These are phyloP conservation scores for Ornithoptera alexandrae DNA, from an alignment of 2,888 invertebrate genomes.

Conservation along the genomic window DNA sequence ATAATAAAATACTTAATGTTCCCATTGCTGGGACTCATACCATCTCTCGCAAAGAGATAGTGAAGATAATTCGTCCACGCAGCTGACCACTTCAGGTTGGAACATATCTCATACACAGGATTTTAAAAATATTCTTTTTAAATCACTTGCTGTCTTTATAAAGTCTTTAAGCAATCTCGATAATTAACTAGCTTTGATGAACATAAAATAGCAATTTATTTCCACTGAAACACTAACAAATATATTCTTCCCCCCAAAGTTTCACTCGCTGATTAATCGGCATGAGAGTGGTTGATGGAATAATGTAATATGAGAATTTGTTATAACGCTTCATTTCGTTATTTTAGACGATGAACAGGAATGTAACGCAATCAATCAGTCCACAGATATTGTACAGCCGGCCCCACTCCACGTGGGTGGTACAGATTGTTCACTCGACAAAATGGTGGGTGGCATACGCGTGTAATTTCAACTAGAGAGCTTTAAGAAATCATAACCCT, in stretches of 20 bases:
- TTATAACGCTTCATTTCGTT: constrained; percentile 24
- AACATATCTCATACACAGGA: too few species aligned
- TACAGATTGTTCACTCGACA: constrained; percentile 32
- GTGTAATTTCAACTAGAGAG: too few species aligned
- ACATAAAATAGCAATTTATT: not conserved
- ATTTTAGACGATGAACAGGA: constrained; percentile 22
- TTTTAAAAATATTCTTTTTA: too few species aligned
- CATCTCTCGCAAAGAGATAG: too few species aligned
- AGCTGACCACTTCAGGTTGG: too few species aligned
- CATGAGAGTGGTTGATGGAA: constrained; percentile 2
- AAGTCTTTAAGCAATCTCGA: not conserved
- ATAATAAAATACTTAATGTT: too few species aligned
- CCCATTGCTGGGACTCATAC: too few species aligned
- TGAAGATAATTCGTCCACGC: too few species aligned
- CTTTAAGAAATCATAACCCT: too few species aligned
- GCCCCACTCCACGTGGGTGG: constrained; percentile 31
- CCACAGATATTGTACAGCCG: constrained; percentile 30
- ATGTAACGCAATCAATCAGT: constrained; percentile 49
- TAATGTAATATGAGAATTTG: constrained; percentile 16
- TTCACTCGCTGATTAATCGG: not conserved
- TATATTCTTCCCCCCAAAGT: not conserved
- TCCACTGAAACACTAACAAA: not conserved
- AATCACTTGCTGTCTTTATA: too few species aligned
- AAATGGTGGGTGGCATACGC: too few species aligned
- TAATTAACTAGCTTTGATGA: not conserved